phyloP scores from a whole-genome alignment of 2,888 invertebrate genomes.

The Timema cristinae region DNA sequence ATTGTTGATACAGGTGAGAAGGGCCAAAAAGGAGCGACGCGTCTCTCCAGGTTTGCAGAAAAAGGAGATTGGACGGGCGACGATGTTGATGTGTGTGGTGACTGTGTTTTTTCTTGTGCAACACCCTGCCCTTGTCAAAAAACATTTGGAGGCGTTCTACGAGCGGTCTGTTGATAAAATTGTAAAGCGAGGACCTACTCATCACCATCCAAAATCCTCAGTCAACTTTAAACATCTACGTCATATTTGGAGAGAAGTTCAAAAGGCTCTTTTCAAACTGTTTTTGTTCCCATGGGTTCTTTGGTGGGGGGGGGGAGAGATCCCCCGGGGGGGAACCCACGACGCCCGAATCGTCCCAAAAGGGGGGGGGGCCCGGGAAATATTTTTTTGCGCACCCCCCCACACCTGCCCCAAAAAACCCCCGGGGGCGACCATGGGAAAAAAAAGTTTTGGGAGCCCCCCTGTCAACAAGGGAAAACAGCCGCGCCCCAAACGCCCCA shows the following conservation, averaged over 20 bases:
- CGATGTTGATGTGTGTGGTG: constrained; percentile 92
- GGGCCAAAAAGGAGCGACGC: constrained; percentile 85
- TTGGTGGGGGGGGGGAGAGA: constrained; percentile 52
- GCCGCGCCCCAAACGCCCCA: too few relatives aligned
- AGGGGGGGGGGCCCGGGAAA: constrained; percentile 66
- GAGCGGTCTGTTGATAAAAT: constrained; percentile 61
- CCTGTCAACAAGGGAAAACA: constrained; percentile 37
- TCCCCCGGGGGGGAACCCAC: constrained; percentile 66
- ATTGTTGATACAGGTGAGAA: constrained; percentile 69
- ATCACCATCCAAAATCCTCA: constrained; percentile 96
- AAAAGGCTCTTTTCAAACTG: constrained; percentile 77
- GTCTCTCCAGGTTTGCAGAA: constrained; percentile 84
- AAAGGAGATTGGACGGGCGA: constrained; percentile 89
- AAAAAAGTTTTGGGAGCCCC: constrained; percentile 41
- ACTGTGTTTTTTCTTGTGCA: constrained; percentile 93
- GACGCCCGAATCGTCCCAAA: constrained; percentile 81
- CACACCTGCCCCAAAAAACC: constrained; percentile 46
- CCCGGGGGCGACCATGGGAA: constrained; percentile 34
- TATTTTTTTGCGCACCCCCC: constrained; percentile 54
- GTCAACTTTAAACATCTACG: constrained; percentile 97
- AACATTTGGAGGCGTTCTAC: constrained; percentile 79
- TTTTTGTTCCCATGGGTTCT: constrained; percentile 61
- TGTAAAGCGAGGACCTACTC: constrained; percentile 81
- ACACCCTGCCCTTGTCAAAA: constrained; percentile 78
- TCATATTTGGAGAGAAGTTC: constrained; percentile 96